Conservation (phyloP, 2,888 invertebrate genomes). For the Mylabris sibirica region DNA sequence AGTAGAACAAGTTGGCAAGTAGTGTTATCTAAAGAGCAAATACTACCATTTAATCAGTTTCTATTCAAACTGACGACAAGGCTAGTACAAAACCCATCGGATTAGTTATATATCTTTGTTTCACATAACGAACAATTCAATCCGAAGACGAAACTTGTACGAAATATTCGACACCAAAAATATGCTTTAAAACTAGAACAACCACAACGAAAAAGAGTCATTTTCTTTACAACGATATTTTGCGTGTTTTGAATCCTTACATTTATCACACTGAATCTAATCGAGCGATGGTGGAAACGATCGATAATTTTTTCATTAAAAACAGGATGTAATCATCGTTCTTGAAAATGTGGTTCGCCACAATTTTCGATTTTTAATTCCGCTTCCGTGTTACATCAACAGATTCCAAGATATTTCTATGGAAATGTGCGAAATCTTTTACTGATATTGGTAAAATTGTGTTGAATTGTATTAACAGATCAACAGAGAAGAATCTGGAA, state of each 20-base stretch:
- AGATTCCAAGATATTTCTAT: not conserved
- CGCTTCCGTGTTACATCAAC: not conserved
- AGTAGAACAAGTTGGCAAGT: not conserved
- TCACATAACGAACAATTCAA: not conserved
- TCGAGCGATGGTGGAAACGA: not conserved
- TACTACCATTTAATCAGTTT: constrained; percentile 25
- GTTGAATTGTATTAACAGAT: not conserved
- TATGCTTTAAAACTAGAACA: not conserved
- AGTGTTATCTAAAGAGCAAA: not conserved
- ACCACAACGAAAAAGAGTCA: not conserved
- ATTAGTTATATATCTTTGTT: not conserved
- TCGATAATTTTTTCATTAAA: constrained; percentile 1
- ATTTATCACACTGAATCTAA: not conserved
- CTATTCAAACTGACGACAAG: not conserved
- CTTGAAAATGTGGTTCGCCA: not conserved
- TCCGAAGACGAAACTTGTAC: not conserved
- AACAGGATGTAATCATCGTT: not conserved
- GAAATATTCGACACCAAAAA: not conserved
- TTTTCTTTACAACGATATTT: not conserved
- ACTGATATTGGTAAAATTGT: not conserved
- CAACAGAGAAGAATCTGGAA: not conserved
- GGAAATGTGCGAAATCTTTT: not conserved
- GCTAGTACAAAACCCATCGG: not conserved
- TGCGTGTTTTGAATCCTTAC: too few species aligned
- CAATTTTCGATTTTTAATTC: not conserved